phyloP scores from a whole-genome alignment of 2,888 invertebrate species.

The Netelia inedita region DNA sequence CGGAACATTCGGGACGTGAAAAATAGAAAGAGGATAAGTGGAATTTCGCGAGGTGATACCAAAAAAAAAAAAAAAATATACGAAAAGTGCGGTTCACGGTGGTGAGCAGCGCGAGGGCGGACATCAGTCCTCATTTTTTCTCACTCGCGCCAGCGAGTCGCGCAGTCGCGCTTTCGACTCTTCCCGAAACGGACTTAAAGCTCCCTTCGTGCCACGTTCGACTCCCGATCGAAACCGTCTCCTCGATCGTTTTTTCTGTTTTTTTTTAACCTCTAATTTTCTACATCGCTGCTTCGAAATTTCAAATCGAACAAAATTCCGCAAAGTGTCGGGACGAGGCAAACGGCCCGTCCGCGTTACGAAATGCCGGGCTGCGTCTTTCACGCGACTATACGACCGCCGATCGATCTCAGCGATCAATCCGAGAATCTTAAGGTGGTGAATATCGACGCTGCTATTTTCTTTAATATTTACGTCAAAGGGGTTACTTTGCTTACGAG shows the following conservation, averaged over 20 bases:
- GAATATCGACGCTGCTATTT: conserved; percentile 33
- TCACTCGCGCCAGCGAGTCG: background rate
- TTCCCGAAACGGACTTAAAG: conserved; percentile 2
- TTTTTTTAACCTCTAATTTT: conserved; percentile 4
- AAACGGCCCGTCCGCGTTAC: conserved; percentile 61
- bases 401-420: conserved; percentile 91
- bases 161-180: background rate
- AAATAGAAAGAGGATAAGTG: background rate
- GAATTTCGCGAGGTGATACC: background rate
- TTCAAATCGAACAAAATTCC: conserved; percentile 34
- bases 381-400: conserved; percentile 90
- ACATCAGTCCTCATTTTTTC: background rate
- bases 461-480: background rate
- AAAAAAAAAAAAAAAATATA: conserved; percentile 32
- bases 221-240: background rate
- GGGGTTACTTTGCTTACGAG: conserved; percentile 5
- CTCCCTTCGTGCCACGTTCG: conserved; percentile 9
- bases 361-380: conserved; percentile 87
- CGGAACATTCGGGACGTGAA: conserved; percentile 3
- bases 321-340: conserved; percentile 41
- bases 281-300: background rate
- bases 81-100: conserved; percentile 18
- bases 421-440: conserved; percentile 92
- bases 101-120: conserved; percentile 52
- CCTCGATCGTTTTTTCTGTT: background rate